Conservation (phyloP, 2,113 vertebrate species). For the Sarotherodon lohbergeri region DNA sequence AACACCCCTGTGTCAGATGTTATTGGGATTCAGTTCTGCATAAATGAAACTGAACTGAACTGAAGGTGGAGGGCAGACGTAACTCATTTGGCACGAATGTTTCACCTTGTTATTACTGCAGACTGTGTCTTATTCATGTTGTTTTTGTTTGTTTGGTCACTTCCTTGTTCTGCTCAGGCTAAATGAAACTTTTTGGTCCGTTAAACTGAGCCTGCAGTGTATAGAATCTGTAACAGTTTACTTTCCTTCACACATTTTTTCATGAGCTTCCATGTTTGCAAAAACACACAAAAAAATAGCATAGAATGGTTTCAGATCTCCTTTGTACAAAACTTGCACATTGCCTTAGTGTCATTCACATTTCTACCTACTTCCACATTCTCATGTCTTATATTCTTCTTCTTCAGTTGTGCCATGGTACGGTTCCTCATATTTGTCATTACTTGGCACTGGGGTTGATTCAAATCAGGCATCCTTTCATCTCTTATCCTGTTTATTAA, state of each 20-base stretch:
- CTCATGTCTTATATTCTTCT: background rate
- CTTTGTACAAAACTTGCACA: background rate
- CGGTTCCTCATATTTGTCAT: background rate
- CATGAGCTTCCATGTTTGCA: background rate
- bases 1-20: background rate
- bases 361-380: background rate
- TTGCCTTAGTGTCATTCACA: background rate
- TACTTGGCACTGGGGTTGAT: background rate
- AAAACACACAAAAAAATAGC: background rate
- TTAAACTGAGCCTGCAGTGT: background rate
- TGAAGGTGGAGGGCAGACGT: background rate
- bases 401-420: background rate
- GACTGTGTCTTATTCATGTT: background rate
- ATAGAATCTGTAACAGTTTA: background rate
- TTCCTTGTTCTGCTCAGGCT: background rate
- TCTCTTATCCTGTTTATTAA: background rate
- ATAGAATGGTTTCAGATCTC: background rate
- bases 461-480: background rate
- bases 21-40: background rate
- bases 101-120: background rate
- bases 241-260: background rate
- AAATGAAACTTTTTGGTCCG: background rate
- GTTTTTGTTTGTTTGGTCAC: background rate
- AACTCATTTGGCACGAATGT: background rate
- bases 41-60: background rate